Percentiles rank a stretch among this genome's conserved stretches.
These are phyloP conservation scores for Rynchops niger DNA, from an alignment of 2,113 vertebrate genomes.

Conservation along the genomic window DNA sequence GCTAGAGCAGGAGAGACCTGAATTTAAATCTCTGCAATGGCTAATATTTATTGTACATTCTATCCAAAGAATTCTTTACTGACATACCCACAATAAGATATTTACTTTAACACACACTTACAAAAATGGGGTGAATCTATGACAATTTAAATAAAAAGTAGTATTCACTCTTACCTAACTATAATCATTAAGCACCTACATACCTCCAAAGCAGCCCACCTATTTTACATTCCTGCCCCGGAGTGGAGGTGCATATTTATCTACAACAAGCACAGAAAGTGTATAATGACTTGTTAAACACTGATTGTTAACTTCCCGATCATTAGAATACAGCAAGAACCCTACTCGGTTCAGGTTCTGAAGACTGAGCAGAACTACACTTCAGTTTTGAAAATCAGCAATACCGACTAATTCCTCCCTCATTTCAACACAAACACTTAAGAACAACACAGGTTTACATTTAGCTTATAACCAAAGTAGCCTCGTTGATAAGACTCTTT, in stretches of 20 bases:
- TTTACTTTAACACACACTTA: neutral
- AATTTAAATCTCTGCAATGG: neutral
- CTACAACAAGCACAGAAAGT: neutral
- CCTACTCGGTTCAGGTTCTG: neutral
- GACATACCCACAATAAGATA: neutral
- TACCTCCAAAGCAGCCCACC: neutral
- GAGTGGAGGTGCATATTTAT: neutral
- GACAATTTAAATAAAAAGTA: neutral
- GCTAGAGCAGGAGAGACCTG: neutral
- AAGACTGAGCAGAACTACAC: neutral
- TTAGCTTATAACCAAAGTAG: neutral
- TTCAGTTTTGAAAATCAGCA: neutral
- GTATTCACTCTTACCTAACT: neutral
- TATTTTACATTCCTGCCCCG: neutral
- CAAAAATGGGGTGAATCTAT: neutral
- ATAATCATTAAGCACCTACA: neutral
- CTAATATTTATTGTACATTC: neutral
- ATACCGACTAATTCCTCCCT: neutral
- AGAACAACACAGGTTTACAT: neutral
- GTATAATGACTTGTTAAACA: neutral
- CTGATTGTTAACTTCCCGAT: neutral
- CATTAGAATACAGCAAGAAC: neutral
- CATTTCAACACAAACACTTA: neutral
- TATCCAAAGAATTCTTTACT: neutral
- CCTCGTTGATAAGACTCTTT: neutral